Evolutionary conservation across 2,797 vertebrate genomes (phyloP).

Genomic region (Glossophaga mutica): DNA sequence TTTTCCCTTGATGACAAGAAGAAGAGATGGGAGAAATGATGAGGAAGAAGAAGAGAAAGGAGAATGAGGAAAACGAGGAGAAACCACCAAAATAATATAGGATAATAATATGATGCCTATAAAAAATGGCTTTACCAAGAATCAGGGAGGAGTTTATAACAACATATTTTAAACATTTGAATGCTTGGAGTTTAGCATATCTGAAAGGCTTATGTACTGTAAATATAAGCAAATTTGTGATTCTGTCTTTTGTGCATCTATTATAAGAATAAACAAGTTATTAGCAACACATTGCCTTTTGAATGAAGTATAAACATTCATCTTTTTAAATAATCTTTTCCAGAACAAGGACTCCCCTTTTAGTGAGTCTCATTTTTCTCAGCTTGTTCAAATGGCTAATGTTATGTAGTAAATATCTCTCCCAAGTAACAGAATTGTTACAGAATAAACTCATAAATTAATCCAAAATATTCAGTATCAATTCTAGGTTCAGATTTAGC

Average conservation of each 20-base stretch:
- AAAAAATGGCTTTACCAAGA: neutral
- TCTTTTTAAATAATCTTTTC: neutral
- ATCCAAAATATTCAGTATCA: neutral
- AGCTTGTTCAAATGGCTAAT: neutral
- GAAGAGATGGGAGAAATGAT: neutral
- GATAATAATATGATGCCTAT: neutral
- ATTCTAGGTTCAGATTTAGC: neutral
- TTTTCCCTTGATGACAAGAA: neutral
- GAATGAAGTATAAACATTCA: neutral
- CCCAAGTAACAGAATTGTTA: neutral
- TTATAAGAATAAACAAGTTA: neutral
- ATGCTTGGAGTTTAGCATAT: neutral
- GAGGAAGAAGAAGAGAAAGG: neutral
- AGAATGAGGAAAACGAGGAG: neutral
- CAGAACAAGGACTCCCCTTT: neutral
- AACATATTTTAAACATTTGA: neutral
- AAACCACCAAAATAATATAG: neutral
- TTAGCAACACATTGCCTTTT: neutral
- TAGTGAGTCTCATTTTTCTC: neutral
- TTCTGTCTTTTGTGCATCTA: neutral
- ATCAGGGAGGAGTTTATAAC: neutral
- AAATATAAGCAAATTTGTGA: neutral
- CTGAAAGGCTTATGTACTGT: neutral
- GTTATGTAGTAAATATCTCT: neutral
- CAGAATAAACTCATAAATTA: neutral